Percentiles rank a stretch among this genome's conserved stretches.
Conservation (phyloP, 23 tunicate species). For the Trididemnum miniatum region DNA sequence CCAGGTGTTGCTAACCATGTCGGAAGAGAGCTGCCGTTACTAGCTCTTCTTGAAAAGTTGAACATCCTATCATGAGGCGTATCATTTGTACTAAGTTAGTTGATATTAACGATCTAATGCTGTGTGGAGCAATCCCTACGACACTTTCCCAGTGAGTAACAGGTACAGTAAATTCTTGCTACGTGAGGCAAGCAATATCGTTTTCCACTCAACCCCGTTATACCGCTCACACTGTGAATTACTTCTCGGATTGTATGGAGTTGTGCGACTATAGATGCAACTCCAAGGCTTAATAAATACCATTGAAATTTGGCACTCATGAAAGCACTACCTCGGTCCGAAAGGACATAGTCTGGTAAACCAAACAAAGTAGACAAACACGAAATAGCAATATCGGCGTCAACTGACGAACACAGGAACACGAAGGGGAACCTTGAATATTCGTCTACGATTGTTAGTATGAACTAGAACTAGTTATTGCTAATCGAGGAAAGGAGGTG, state of each 20-base stretch:
- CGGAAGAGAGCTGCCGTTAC: neutral
- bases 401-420: no score
- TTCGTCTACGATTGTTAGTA: no score
- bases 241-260: slow-evolving; percentile 9
- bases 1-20: neutral
- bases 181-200: neutral
- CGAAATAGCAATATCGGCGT: no score
- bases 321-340: neutral
- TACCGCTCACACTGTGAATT: slow-evolving; percentile 8
- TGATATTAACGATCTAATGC: no score
- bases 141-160: neutral
- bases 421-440: no score
- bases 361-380: neutral
- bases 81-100: neutral
- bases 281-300: neutral
- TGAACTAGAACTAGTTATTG: no score
- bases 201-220: neutral
- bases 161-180: neutral
- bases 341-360: neutral
- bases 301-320: neutral
- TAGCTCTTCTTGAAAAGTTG: neutral
- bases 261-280: slow-evolving; percentile 20
- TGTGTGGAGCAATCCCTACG: no score
- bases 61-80: neutral
- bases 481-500: no score